Evolutionary conservation across 2,888 invertebrate species (phyloP).

Genomic region (Himalopsyche japonica): DNA sequence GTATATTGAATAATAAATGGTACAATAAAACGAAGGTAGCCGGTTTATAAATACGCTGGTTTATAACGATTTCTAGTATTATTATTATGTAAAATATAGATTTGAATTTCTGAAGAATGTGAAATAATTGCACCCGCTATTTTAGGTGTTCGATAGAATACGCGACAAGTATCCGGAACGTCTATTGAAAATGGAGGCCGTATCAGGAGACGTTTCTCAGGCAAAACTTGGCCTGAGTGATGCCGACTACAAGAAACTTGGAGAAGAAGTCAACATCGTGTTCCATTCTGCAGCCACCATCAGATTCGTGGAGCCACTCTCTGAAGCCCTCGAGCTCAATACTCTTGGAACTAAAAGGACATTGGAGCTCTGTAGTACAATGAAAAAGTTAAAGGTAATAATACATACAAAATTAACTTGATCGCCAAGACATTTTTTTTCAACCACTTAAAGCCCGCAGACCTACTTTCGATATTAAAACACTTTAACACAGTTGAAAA

Average conservation of each 20-base stretch:
- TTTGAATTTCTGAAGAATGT: too few relatives aligned
- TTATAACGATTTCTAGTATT: too few relatives aligned
- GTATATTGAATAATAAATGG: too few relatives aligned
- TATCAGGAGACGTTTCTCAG: slow-evolving; percentile 76
- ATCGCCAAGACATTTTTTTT: too few relatives aligned
- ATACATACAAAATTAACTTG: too few relatives aligned
- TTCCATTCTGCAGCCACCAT: slow-evolving; percentile 97
- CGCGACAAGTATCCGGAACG: slow-evolving; percentile 65
- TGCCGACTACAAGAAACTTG: slow-evolving; percentile 65
- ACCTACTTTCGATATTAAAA: too few relatives aligned
- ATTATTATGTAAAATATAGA: too few relatives aligned
- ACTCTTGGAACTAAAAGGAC: slow-evolving; percentile 86
- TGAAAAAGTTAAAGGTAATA: slow-evolving; percentile 76
- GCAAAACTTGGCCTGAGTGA: slow-evolving; percentile 71
- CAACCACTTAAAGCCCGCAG: too few relatives aligned
- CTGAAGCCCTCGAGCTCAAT: slow-evolving; percentile 85
- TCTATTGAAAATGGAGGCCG: slow-evolving; percentile 68
- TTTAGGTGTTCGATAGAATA: slow-evolving; percentile 72
- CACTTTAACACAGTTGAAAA: too few relatives aligned
- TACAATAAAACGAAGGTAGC: too few relatives aligned
- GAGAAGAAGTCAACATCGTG: slow-evolving; percentile 75
- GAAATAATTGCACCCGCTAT: too few relatives aligned
- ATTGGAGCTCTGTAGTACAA: slow-evolving; percentile 78
- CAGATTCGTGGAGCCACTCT: slow-evolving; percentile 88
- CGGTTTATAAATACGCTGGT: too few relatives aligned